A percentile compares a stretch with the other conserved stretches of the same genome.
Conservation (phyloP, 2,888 invertebrate genomes). For the Noctuana brunneofusca region DNA sequence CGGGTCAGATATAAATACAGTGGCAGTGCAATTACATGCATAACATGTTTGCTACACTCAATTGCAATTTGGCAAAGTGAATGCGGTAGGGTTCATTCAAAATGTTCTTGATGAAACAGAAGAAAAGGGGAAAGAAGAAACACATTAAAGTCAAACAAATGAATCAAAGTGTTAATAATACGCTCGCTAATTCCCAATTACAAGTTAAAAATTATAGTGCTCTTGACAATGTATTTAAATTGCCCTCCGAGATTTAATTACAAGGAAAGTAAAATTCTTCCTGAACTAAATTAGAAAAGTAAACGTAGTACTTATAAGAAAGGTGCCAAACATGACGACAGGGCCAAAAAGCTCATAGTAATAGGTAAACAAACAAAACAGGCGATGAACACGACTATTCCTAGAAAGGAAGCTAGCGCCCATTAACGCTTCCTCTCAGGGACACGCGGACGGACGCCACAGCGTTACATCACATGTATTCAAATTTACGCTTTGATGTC, state of each 20-base stretch:
- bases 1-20: conserved; percentile 57
- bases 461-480: conserved; percentile 49
- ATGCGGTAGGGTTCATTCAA: conserved; percentile 16
- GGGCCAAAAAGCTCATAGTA: conserved; percentile 22
- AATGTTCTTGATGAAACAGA: not conserved
- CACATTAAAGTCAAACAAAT: not conserved
- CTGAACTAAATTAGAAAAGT: not conserved
- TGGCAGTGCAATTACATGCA: conserved; percentile 30
- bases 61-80: conserved; percentile 22
- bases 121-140: not conserved
- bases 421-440: conserved; percentile 59
- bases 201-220: not conserved
- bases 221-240: too few relatives aligned
- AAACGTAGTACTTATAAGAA: not conserved
- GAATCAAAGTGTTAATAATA: not conserved
- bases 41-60: conserved; percentile 24
- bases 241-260: not conserved
- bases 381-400: conserved; percentile 39
- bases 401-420: conserved; percentile 56
- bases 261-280: not conserved
- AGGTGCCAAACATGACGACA: conserved; percentile 21
- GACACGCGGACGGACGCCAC: conserved; percentile 48
- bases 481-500: conserved; percentile 47
- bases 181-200: not conserved
- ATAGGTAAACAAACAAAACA: conserved; percentile 36